Evolutionary conservation across 2,113 vertebrate genomes (phyloP), one percentile per base, ranked within the genome.

Genomic region (Urocitellus parryii): DNA sequence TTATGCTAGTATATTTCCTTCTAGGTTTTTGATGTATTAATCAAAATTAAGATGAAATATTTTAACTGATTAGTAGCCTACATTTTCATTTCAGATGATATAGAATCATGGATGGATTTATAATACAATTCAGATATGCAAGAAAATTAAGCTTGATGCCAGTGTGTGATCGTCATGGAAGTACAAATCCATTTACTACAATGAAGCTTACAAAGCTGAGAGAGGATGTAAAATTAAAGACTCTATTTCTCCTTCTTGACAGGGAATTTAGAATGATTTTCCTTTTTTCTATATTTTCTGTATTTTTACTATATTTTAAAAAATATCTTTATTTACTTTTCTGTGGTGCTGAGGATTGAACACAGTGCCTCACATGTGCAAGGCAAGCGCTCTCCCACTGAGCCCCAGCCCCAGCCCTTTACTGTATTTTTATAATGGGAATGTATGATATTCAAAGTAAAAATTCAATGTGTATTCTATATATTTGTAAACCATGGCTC

Each of bases 401-500:
- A 51, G 12, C 48, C 12, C 2, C 48, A 13, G 48, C 48, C 12
- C 48, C 48, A 51, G 48, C 48, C 48, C 48, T 13, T 63, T 53
- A 63, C 63, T 65, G 25, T 34, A n/a, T 48, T 65, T 74, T 37
- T 72, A 27, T 17, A 73, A 32, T 73, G 39, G 42, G 3, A 0
- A 73, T 20, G 18, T 77, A 80, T 88, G 42, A 58, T 65, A 85
- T 91, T 92, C 48, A 68, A 51, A 51, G 67, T 63, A 95, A 78
- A 92, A 76, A 37, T 37, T 48, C 22, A 91, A n/a, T 32, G 29
- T 65, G 37, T 27, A 72, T 72, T 74, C 70, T 89, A 68, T 63
- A 2, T 92, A 68, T 88, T 63, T 93, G 11, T 76, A 84, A 79
- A 76, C n/a, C 65, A 27, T 42, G 56, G 6, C 34, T 96, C 53